These are phyloP conservation scores for Pimephales promelas DNA, from an alignment of 2,113 vertebrate genomes.

Conservation along the genomic window DNA sequence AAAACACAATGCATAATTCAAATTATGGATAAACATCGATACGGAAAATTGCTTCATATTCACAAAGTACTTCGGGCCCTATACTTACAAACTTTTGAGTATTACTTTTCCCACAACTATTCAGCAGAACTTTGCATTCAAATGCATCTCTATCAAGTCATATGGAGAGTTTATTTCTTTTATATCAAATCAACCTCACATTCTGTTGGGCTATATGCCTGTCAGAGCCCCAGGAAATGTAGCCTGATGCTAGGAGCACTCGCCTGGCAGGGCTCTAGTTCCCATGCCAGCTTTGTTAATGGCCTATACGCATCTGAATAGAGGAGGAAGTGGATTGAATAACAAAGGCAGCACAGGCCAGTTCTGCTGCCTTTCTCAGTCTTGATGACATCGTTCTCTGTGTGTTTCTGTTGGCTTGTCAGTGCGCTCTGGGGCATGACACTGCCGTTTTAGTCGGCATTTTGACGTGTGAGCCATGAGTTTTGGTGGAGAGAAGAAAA, in stretches of 20 bases:
- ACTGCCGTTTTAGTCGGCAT: constrained; percentile 11
- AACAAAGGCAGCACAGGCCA: constrained; percentile 62
- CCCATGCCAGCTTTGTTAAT: constrained; percentile 74
- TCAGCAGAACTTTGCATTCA: constrained; percentile 14
- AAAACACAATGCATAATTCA: neutral
- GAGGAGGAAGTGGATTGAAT: constrained; percentile 66
- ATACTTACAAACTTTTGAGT: neutral
- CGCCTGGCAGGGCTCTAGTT: constrained; percentile 65
- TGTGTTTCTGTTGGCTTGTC: constrained; percentile 57
- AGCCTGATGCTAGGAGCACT: constrained; percentile 43
- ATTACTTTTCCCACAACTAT: neutral
- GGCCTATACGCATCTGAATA: constrained; percentile 77
- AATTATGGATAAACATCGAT: neutral
- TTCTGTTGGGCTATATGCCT: constrained; percentile 1
- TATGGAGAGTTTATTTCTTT: no score
- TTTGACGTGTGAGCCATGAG: constrained; percentile 28
- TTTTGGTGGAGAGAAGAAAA: constrained; percentile 26
- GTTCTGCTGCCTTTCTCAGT: constrained; percentile 47
- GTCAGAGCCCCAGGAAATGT: constrained; percentile 35
- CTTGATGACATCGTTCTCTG: constrained; percentile 55
- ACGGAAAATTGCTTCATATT: neutral
- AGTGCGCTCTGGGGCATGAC: constrained; percentile 25
- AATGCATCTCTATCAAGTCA: neutral
- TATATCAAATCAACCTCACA: neutral
- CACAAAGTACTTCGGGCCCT: neutral